phyloP scores from a whole-genome alignment of 2,888 invertebrate species.

The Drosophila quasianomalipes region DNA sequence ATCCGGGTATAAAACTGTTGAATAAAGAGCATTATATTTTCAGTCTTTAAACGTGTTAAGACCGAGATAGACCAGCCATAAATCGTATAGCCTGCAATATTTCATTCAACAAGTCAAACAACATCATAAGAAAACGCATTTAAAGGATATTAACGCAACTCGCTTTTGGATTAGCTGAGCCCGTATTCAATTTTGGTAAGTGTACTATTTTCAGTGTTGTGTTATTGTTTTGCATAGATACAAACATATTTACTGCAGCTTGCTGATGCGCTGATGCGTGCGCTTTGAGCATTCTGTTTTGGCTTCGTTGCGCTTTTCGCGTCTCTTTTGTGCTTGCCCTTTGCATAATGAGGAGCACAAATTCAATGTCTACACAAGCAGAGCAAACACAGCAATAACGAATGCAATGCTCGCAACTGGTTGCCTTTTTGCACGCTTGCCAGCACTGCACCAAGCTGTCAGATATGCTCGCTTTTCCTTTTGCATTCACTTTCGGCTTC shows the following conservation, averaged over 20 bases:
- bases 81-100: not conserved
- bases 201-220: conserved; percentile 16
- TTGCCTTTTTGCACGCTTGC: conserved; percentile 22
- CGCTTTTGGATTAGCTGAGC: conserved; percentile 41
- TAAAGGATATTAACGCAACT: conserved; percentile 26
- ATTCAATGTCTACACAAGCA: conserved; percentile 32
- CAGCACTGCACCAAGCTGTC: conserved; percentile 35
- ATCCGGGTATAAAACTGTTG: conserved; percentile 65
- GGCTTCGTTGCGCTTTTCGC: conserved; percentile 15
- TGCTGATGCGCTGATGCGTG: conserved; percentile 10
- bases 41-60: conserved; percentile 56
- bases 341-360: conserved; percentile 29
- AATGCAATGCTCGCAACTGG: conserved; percentile 15
- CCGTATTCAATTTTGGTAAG: conserved; percentile 52
- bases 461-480: conserved; percentile 19
- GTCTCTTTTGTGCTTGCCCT: conserved; percentile 32
- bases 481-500: conserved; percentile 37
- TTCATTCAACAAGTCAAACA: not conserved
- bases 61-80: conserved; percentile 39
- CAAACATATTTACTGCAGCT: not conserved
- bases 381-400: conserved; percentile 18
- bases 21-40: conserved; percentile 61
- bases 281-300: conserved; percentile 15
- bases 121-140: not conserved
- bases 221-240: conserved; percentile 3